These are phyloP conservation scores for Chlorocebus sabaeus DNA, from an alignment of 2,113 vertebrate species.

Conservation along the genomic window DNA sequence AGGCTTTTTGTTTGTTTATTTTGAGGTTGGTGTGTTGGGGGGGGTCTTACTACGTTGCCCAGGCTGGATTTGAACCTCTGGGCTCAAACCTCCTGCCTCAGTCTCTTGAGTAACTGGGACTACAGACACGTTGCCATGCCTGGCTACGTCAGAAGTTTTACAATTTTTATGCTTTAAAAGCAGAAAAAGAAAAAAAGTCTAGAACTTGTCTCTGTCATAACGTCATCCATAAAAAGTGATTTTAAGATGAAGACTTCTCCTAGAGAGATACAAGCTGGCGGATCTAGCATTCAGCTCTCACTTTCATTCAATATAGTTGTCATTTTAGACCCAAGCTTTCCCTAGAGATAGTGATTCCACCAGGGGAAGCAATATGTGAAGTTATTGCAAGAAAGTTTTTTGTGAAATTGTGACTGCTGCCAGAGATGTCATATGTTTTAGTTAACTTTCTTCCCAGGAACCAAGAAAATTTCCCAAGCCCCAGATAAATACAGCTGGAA, in stretches of 20 bases:
- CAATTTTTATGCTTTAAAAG: slow-evolving; percentile 35
- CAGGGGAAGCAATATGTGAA: slow-evolving; percentile 46
- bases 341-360: slow-evolving; percentile 41
- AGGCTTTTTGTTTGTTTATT: background rate
- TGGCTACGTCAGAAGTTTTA: background rate
- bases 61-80: background rate
- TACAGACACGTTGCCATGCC: background rate
- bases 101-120: background rate
- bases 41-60: background rate
- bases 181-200: background rate
- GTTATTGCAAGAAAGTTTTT: slow-evolving; percentile 59
- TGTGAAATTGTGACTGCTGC: slow-evolving; percentile 62
- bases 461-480: slow-evolving; percentile 56
- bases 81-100: background rate
- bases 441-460: slow-evolving; percentile 71
- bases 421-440: slow-evolving; percentile 71
- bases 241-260: background rate
- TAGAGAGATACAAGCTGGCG: slow-evolving; percentile 2
- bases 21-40: too few species aligned
- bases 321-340: slow-evolving; percentile 15
- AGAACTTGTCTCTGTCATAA: background rate
- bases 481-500: slow-evolving; percentile 49
- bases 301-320: slow-evolving; percentile 41
- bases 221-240: background rate
- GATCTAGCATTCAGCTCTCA: slow-evolving; percentile 6